Conservation (phyloP, 2,113 vertebrate species). For the Acanthochromis polyacanthus region DNA sequence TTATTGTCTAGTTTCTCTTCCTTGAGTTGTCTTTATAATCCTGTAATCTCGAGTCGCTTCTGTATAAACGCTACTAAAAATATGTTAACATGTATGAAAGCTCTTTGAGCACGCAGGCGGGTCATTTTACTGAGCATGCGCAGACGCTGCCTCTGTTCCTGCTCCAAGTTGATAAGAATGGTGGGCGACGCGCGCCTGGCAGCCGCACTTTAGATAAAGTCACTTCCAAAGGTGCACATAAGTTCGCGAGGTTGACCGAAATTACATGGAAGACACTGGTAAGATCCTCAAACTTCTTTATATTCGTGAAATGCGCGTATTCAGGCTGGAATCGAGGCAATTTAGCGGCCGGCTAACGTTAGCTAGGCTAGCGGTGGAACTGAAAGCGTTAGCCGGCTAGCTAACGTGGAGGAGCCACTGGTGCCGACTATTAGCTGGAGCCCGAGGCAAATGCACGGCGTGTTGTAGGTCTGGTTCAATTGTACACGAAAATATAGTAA, state of each 20-base stretch:
- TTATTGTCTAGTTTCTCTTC: no score
- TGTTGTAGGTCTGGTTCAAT: constrained; percentile 16
- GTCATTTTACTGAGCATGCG: constrained; percentile 73
- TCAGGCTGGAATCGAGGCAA: rapidly evolving
- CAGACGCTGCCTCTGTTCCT: constrained; percentile 1
- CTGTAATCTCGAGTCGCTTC: no score
- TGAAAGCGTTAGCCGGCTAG: constrained; percentile 42
- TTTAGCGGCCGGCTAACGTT: neutral
- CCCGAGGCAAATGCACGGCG: neutral
- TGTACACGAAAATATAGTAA: rapidly evolving
- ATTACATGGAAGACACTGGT: constrained; percentile 82
- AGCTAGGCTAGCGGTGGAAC: neutral
- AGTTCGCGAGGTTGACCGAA: constrained; percentile 11
- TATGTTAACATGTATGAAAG: no score
- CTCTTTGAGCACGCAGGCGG: neutral
- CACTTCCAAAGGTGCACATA: constrained; percentile 42
- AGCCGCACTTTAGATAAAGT: constrained; percentile 53
- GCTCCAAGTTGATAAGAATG: constrained; percentile 70
- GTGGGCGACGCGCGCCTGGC: constrained; percentile 49
- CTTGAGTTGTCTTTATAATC: no score
- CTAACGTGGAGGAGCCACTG: constrained; percentile 31
- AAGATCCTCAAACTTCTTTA: constrained; percentile 16
- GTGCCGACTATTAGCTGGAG: constrained; percentile 64
- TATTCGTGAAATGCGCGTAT: rapidly evolving
- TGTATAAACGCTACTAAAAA: no score